Conservation (phyloP, 2,797 vertebrate genomes). For the Silurus aristotelis region DNA sequence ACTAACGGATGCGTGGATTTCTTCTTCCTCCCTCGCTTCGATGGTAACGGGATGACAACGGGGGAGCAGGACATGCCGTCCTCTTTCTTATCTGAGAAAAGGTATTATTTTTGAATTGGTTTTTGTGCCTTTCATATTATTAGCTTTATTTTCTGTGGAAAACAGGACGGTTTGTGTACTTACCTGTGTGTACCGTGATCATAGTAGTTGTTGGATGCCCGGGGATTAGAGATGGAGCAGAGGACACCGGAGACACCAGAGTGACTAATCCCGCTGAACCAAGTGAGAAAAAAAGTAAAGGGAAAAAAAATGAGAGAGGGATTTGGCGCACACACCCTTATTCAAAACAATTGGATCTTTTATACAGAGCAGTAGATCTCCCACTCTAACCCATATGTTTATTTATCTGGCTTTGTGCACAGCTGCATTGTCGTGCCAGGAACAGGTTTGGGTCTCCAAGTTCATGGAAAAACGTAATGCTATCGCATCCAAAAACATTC, state of each 20-base stretch:
- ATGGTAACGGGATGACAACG: slow-evolving; percentile 75
- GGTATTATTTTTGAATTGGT: neutral
- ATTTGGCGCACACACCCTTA: no score
- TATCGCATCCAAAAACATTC: no score
- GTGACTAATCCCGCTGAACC: slow-evolving; percentile 90
- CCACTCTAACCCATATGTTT: no score
- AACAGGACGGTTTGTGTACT: neutral
- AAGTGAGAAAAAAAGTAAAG: slow-evolving; percentile 52
- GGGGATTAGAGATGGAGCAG: slow-evolving; percentile 86
- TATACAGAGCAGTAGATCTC: no score
- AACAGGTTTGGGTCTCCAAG: no score
- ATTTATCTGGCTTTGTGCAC: no score
- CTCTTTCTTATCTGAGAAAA: slow-evolving; percentile 73
- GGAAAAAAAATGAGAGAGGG: neutral
- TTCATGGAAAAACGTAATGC: no score
- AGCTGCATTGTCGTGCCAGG: no score
- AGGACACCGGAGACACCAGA: slow-evolving; percentile 87
- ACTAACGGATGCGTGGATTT: slow-evolving; percentile 78
- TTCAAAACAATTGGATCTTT: no score
- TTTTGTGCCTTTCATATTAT: neutral
- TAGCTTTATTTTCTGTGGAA: neutral
- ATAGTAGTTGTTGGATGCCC: slow-evolving; percentile 72
- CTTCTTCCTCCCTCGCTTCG: slow-evolving; percentile 90
- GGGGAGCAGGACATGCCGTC: slow-evolving; percentile 66
- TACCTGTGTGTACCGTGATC: slow-evolving; percentile 54